Percentiles rank a stretch among this genome's conserved stretches.
Evolutionary conservation across 2,797 vertebrate species (phyloP).

Genomic region (Holocentrus rufus): DNA sequence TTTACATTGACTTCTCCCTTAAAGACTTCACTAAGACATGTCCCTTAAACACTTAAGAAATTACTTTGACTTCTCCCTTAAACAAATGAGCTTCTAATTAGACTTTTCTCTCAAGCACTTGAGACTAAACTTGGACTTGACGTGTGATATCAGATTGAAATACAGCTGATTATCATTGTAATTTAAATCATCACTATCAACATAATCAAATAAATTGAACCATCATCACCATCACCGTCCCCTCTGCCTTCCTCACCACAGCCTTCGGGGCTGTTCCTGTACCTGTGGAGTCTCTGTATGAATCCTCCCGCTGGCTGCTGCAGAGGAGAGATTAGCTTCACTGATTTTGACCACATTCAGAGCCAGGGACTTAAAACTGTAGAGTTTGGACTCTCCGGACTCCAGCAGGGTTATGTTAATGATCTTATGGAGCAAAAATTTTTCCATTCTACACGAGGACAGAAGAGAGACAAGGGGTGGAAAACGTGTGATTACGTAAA

Average conservation of each 20-base stretch:
- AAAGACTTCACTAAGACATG: too few species aligned
- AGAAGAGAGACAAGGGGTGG: neutral
- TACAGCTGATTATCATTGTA: too few species aligned
- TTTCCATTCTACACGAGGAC: constrained; percentile 54
- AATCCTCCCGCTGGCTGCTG: neutral
- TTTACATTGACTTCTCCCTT: too few species aligned
- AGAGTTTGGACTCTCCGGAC: accelerated
- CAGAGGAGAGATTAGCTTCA: accelerated
- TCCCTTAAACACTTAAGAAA: too few species aligned
- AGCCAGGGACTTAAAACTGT: neutral
- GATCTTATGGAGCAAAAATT: constrained; percentile 34
- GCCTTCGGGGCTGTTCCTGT: neutral
- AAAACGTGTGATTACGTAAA: too few species aligned
- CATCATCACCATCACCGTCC: neutral
- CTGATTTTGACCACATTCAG: constrained; percentile 48
- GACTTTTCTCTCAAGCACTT: too few species aligned
- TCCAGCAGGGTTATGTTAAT: neutral
- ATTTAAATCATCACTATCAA: too few species aligned
- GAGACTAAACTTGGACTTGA: too few species aligned
- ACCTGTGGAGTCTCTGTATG: constrained; percentile 55
- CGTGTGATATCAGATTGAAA: too few species aligned
- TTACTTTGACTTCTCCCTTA: too few species aligned
- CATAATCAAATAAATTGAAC: too few species aligned
- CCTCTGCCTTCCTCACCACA: neutral
- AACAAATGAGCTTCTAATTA: too few species aligned